phyloP scores from a whole-genome alignment of 2,888 invertebrate species.

The Neocrepidodera transversa region DNA sequence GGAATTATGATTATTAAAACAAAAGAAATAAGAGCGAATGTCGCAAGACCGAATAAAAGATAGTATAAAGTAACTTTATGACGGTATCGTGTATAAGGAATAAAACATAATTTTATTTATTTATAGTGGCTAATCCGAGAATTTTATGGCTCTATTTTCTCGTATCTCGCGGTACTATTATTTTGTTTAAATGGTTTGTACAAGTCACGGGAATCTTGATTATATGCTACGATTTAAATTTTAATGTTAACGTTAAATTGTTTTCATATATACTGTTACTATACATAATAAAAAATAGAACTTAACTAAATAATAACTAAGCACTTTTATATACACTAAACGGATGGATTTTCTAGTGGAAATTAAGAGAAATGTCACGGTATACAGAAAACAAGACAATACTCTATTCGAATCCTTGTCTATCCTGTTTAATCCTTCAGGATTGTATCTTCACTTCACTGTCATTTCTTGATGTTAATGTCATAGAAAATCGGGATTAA shows the following conservation, averaged over 20 bases:
- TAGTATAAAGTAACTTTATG: slow-evolving; percentile 38
- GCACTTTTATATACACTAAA: too few species aligned
- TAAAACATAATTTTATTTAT: slow-evolving; percentile 43
- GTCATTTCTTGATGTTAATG: slow-evolving; percentile 49
- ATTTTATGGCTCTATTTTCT: slow-evolving; percentile 38
- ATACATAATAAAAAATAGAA: too few species aligned
- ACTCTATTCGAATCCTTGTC: slow-evolving; percentile 39
- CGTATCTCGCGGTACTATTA: slow-evolving; percentile 8
- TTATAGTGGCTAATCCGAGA: slow-evolving; percentile 39
- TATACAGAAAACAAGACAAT: slow-evolving; percentile 22
- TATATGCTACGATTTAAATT: too few species aligned
- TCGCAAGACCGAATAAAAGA: slow-evolving; percentile 35
- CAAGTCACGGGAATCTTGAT: too few species aligned
- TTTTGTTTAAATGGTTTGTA: slow-evolving; percentile 15
- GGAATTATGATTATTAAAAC: slow-evolving; percentile 46
- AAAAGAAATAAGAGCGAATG: slow-evolving; percentile 44
- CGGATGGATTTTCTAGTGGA: background rate
- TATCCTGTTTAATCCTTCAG: slow-evolving; percentile 43
- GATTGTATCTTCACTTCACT: slow-evolving; percentile 48
- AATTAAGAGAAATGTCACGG: slow-evolving; percentile 16
- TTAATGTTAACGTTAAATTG: too few species aligned
- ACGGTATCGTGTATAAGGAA: slow-evolving; percentile 40
- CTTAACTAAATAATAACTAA: too few species aligned
- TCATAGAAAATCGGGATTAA: slow-evolving; percentile 40
- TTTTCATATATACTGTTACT: too few species aligned